Conservation (phyloP, 2,888 invertebrate genomes). For the Hipparchia sbordonii region DNA sequence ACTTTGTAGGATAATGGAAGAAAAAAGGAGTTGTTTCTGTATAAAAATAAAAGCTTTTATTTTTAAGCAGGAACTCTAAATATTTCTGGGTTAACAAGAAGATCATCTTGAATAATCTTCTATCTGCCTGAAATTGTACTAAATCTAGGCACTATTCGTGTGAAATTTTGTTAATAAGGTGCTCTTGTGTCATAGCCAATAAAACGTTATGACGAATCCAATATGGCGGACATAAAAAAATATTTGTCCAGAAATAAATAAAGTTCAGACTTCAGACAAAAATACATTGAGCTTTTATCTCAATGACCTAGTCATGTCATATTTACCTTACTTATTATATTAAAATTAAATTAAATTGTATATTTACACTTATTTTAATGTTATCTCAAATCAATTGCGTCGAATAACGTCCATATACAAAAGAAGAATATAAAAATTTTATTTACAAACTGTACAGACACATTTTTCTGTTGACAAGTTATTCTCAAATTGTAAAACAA, state of each 20-base stretch:
- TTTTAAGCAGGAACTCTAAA: too few species aligned
- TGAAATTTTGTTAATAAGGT: too few species aligned
- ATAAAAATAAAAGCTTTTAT: too few species aligned
- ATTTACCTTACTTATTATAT: not conserved
- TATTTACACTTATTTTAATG: slow-evolving; percentile 31
- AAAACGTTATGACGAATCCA: too few species aligned
- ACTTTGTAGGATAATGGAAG: too few species aligned
- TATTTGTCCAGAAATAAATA: slow-evolving; percentile 28
- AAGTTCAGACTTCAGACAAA: slow-evolving; percentile 7
- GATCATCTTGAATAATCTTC: too few species aligned
- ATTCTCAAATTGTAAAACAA: slow-evolving; percentile 23
- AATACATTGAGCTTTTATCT: slow-evolving; percentile 27
- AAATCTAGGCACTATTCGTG: too few species aligned
- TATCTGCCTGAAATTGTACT: too few species aligned
- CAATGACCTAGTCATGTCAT: slow-evolving; percentile 28
- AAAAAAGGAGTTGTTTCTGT: too few species aligned
- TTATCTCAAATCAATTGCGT: slow-evolving; percentile 28
- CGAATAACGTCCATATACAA: slow-evolving; percentile 41
- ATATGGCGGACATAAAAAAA: not conserved
- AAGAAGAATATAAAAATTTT: slow-evolving; percentile 29
- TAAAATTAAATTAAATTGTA: slow-evolving; percentile 23
- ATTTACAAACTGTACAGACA: slow-evolving; percentile 39
- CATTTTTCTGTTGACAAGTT: slow-evolving; percentile 14
- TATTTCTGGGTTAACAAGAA: too few species aligned
- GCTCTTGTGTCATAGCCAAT: too few species aligned